Percentiles rank a stretch among this genome's conserved stretches.
Conservation (phyloP, 2,888 invertebrate species). For the Sinotaia quadrata region DNA sequence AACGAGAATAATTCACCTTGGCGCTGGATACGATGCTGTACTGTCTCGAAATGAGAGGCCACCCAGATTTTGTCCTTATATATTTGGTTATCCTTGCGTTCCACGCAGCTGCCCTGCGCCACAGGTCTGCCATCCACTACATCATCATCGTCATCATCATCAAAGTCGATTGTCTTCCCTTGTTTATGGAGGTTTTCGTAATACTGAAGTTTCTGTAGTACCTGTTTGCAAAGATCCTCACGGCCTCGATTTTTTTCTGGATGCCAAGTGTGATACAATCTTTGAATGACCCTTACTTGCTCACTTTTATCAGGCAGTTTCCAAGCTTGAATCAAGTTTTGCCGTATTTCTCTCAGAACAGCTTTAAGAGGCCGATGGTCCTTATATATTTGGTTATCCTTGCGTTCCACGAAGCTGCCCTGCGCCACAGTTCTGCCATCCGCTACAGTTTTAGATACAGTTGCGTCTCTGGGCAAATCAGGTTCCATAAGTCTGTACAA, state of each 20-base stretch:
- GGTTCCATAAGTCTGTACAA: too few species aligned
- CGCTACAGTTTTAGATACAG: background rate
- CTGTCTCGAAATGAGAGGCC: background rate
- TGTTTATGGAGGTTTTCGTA: conserved; percentile 36
- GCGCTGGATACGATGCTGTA: too few species aligned
- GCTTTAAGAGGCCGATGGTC: conserved; percentile 12
- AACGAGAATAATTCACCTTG: too few species aligned
- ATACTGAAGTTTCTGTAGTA: conserved; percentile 42
- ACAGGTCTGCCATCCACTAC: background rate
- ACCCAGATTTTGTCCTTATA: too few species aligned
- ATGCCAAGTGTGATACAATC: conserved; percentile 46
- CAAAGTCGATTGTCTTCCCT: conserved; percentile 30
- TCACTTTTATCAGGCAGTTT: conserved; percentile 22
- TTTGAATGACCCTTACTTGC: conserved; percentile 37
- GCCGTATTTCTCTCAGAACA: conserved; percentile 34
- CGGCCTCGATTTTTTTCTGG: conserved; percentile 48
- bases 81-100: background rate
- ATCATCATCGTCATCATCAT: conserved; percentile 21
- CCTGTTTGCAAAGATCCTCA: conserved; percentile 39
- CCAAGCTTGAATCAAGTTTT: conserved; percentile 41
- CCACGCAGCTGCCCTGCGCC: conserved; percentile 13
- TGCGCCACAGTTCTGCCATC: background rate
- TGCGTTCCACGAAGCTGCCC: background rate
- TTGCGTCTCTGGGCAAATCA: conserved; percentile 27
- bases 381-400: background rate